Evolutionary conservation across 2,888 invertebrate genomes (phyloP).

Genomic region (Limenitis camilla): DNA sequence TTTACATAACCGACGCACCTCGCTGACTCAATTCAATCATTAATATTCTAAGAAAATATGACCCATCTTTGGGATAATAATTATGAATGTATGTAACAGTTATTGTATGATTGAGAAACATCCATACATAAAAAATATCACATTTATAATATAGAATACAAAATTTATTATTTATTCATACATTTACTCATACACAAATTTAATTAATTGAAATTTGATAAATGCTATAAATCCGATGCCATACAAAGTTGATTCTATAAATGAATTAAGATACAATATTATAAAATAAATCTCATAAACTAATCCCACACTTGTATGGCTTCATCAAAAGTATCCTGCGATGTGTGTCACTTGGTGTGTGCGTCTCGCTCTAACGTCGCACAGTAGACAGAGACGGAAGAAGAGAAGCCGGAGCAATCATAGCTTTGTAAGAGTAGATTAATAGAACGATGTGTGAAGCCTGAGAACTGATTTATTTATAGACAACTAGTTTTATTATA

Average conservation of each 20-base stretch:
- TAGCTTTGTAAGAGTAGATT: conserved; percentile 31
- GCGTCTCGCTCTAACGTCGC: conserved; percentile 1
- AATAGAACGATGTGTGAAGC: conserved; percentile 26
- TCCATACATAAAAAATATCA: too few species aligned
- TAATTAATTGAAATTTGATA: not conserved
- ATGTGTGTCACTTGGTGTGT: conserved; percentile 16
- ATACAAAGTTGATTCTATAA: conserved; percentile 14
- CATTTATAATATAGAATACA: too few species aligned
- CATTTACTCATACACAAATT: too few species aligned
- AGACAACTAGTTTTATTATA: too few species aligned
- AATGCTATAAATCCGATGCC: not conserved
- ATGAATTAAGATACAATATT: conserved; percentile 14
- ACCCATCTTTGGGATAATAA: too few species aligned
- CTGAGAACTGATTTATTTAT: conserved; percentile 22
- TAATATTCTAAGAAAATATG: too few species aligned
- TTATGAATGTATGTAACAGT: too few species aligned
- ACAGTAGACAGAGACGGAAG: not conserved
- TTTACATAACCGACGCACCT: too few species aligned
- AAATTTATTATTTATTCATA: too few species aligned
- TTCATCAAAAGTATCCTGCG: conserved; percentile 20
- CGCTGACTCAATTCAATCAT: too few species aligned
- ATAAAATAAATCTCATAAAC: conserved; percentile 25
- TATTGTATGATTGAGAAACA: too few species aligned
- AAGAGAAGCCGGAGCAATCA: conserved; percentile 29
- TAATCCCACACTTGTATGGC: conserved; percentile 18